Conservation (phyloP, 2,888 invertebrate genomes). For the Empis stercorea region DNA sequence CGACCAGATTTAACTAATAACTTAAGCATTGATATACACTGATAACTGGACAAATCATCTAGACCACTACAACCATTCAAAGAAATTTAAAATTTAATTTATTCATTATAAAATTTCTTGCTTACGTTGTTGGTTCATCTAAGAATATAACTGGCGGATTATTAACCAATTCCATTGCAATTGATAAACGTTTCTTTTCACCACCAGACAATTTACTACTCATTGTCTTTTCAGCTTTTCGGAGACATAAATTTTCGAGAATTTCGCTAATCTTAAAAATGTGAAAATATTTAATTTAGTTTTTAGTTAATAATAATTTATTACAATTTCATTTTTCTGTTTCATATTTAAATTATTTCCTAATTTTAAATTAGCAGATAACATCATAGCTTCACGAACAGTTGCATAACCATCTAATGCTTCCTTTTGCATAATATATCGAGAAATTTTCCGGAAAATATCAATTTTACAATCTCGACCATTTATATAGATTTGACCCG, state of each 20-base stretch:
- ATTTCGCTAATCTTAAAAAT: conserved; percentile 70
- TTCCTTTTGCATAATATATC: conserved; percentile 94
- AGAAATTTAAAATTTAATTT: background rate
- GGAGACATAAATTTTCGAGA: conserved; percentile 63
- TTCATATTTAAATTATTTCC: conserved; percentile 45
- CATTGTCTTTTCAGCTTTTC: conserved; percentile 56
- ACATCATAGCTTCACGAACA: conserved; percentile 74
- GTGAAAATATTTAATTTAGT: background rate
- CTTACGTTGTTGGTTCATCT: conserved; percentile 93
- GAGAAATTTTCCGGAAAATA: conserved; percentile 73
- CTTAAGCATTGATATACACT: conserved; percentile 76
- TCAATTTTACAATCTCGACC: conserved; percentile 61
- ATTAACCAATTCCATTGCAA: conserved; percentile 79
- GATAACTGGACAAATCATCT: conserved; percentile 80
- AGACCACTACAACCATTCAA: conserved; percentile 73
- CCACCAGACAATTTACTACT: conserved; percentile 76
- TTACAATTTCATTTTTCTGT: conserved; percentile 59
- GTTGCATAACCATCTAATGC: conserved; percentile 75
- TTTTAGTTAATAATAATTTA: conserved; percentile 23
- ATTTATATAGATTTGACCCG: conserved; percentile 67
- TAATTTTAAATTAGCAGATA: conserved; percentile 83
- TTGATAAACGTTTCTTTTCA: conserved; percentile 83
- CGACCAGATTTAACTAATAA: conserved; percentile 73
- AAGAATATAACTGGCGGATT: conserved; percentile 92
- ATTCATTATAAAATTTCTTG: background rate